Evolutionary conservation across 2,113 vertebrate species (phyloP).

Genomic region (Tautogolabrus adspersus): DNA sequence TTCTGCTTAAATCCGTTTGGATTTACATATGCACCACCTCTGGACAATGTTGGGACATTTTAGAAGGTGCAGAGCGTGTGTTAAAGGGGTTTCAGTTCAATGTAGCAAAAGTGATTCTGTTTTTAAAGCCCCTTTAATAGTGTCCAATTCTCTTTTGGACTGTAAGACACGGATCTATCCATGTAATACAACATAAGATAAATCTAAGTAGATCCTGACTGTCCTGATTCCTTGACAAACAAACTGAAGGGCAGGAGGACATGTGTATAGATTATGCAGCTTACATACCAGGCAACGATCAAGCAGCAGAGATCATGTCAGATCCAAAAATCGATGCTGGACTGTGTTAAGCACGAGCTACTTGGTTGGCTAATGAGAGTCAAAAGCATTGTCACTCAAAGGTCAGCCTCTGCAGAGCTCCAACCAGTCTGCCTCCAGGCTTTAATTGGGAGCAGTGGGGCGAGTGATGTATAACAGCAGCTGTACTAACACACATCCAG

Average conservation of each 20-base stretch:
- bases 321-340: constrained; percentile 75
- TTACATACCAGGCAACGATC: background rate
- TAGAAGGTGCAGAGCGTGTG: too few relatives aligned
- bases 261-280: constrained; percentile 16
- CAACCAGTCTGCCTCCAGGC: constrained; percentile 46
- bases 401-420: constrained; percentile 67
- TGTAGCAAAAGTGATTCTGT: too few relatives aligned
- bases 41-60: too few relatives aligned
- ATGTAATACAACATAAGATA: background rate
- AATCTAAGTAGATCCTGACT: background rate
- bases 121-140: too few relatives aligned
- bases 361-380: constrained; percentile 78
- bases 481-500: constrained; percentile 54
- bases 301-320: constrained; percentile 44
- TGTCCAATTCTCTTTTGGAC: too few relatives aligned
- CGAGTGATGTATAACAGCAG: constrained; percentile 62
- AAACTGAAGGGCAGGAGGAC: background rate
- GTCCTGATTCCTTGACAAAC: background rate
- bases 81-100: too few relatives aligned
- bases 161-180: too few relatives aligned
- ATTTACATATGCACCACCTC: too few relatives aligned
- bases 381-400: constrained; percentile 80
- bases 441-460: constrained; percentile 73
- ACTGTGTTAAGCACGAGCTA: constrained; percentile 67
- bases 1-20: too few relatives aligned